A percentile compares a stretch with the other conserved stretches of the same genome.
phyloP scores from a whole-genome alignment of 2,888 invertebrate species.

The Melanostoma scalare region DNA sequence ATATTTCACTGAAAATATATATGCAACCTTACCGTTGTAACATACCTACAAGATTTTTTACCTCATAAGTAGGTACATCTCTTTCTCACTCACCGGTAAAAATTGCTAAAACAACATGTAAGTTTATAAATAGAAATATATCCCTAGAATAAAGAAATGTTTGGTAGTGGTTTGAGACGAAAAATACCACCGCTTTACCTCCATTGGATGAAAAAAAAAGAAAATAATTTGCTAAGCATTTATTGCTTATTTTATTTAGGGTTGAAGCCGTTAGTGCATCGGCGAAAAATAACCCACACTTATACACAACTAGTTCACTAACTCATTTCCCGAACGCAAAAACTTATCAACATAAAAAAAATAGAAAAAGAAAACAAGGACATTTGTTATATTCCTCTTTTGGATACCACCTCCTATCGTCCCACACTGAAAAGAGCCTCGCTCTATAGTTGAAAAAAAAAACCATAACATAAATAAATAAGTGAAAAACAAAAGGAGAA shows the following conservation, averaged over 20 bases:
- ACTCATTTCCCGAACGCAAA: constrained; percentile 41
- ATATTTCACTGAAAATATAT: no score
- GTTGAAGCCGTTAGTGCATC: constrained; percentile 28
- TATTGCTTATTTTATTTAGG: constrained; percentile 28
- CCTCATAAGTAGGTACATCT: not conserved
- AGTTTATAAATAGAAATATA: not conserved
- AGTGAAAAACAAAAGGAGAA: constrained; percentile 35
- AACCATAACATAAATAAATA: constrained; percentile 53
- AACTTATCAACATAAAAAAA: constrained; percentile 23
- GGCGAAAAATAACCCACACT: constrained; percentile 21
- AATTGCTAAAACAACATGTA: not conserved
- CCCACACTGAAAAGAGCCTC: constrained; percentile 17
- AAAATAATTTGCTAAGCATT: constrained; percentile 45
- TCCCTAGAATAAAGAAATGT: not conserved
- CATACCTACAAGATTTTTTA: no score
- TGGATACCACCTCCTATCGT: constrained; percentile 18
- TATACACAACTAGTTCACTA: constrained; percentile 30
- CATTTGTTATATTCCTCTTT: constrained; percentile 49
- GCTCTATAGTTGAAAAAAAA: constrained; percentile 41
- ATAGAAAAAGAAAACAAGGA: constrained; percentile 41
- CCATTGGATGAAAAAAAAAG: constrained; percentile 13
- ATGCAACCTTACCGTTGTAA: no score
- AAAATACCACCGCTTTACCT: constrained; percentile 27
- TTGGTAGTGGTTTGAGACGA: constrained; percentile 29
- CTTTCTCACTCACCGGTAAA: constrained; percentile 12